Evolutionary conservation across 2,888 invertebrate species (phyloP).

Genomic region (Ephialtes manifestator): DNA sequence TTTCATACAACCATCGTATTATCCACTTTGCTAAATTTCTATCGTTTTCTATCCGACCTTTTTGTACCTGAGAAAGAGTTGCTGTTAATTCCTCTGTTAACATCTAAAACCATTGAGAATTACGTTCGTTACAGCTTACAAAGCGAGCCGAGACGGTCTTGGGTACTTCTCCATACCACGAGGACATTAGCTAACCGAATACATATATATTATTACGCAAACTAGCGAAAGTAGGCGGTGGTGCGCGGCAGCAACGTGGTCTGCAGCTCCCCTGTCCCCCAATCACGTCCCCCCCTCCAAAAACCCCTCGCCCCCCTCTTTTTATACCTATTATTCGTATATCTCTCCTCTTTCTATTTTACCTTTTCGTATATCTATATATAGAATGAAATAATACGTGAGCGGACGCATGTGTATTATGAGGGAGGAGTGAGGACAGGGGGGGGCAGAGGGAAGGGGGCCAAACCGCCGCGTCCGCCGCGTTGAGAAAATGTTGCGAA

Average conservation of each 20-base stretch:
- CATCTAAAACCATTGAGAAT: background rate
- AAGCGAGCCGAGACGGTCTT: conserved; percentile 43
- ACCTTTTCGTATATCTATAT: conserved; percentile 66
- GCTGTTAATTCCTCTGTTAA: background rate
- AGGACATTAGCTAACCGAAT: conserved; percentile 81
- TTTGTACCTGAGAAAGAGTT: too few relatives aligned
- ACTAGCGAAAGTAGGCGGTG: conserved; percentile 84
- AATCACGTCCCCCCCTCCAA: conserved; percentile 18
- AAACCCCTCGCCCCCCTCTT: background rate
- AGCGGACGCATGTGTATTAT: conserved; percentile 65
- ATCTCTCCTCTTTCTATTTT: background rate
- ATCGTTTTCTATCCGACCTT: too few relatives aligned
- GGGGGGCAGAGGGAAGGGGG: background rate
- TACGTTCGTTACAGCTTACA: conserved; percentile 33
- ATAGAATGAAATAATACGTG: conserved; percentile 78
- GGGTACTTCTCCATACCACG: conserved; percentile 26
- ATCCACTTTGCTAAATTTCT: too few relatives aligned
- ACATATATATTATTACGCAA: conserved; percentile 83
- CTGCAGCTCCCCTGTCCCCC: conserved; percentile 33
- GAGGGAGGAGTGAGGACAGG: too few relatives aligned
- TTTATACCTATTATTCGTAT: background rate
- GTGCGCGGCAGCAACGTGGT: conserved; percentile 40
- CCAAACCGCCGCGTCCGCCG: conserved; percentile 66
- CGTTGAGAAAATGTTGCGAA: conserved; percentile 82
- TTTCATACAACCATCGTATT: too few relatives aligned